phyloP scores from a whole-genome alignment of 2,888 invertebrate species.

The Parnassius glacialis region DNA sequence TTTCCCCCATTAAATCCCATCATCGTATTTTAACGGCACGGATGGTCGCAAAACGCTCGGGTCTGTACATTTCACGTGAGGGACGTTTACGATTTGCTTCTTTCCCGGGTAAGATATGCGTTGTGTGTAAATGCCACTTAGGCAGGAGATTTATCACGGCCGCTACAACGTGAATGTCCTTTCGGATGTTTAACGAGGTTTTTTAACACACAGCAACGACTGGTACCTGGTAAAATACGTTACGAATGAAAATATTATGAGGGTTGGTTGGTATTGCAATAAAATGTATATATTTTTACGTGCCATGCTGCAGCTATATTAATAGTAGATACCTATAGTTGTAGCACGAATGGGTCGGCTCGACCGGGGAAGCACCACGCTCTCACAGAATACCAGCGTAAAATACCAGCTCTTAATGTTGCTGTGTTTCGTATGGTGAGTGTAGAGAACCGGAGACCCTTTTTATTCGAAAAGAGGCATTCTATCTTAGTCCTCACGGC shows the following conservation, averaged over 20 bases:
- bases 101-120: constrained; percentile 59
- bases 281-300: no score
- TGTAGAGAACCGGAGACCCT: no score
- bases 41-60: constrained; percentile 44
- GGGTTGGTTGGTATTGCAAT: no score
- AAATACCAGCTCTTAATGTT: no score
- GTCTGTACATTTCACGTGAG: constrained; percentile 42
- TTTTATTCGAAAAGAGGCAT: no score
- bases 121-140: constrained; percentile 76
- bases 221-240: neutral
- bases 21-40: constrained; percentile 33
- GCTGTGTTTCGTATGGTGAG: no score
- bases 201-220: constrained; percentile 8
- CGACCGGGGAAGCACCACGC: no score
- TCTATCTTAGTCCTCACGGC: no score
- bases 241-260: neutral
- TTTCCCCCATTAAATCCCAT: constrained; percentile 26
- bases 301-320: no score
- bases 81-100: constrained; percentile 74
- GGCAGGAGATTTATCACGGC: constrained; percentile 64
- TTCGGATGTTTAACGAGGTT: constrained; percentile 20
- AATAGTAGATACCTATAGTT: no score
- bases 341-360: no score
- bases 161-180: constrained; percentile 32
- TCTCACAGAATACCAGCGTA: no score